A percentile compares a stretch with the other conserved stretches of the same genome.
These are phyloP conservation scores for Dromaius novaehollandiae DNA, from an alignment of 2,113 vertebrate genomes.

Conservation along the genomic window DNA sequence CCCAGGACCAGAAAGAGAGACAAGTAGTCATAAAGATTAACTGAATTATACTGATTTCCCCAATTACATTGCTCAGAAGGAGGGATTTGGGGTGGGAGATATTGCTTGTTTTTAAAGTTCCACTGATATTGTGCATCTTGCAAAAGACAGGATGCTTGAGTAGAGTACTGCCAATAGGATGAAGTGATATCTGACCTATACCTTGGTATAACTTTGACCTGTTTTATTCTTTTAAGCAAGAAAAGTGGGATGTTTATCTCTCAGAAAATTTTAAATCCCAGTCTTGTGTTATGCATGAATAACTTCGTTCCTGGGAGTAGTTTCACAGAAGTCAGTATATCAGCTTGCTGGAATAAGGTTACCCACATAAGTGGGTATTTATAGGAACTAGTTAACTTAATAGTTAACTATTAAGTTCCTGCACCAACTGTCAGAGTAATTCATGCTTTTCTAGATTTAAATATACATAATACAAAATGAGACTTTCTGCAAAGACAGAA, in stretches of 20 bases:
- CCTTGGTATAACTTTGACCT: not conserved
- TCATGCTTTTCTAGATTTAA: not conserved
- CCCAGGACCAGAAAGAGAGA: not conserved
- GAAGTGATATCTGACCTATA: not conserved
- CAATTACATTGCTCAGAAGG: not conserved
- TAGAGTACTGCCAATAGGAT: not conserved
- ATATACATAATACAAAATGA: not conserved
- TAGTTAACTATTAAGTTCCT: not conserved
- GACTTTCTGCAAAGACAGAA: not conserved
- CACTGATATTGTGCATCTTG: not conserved
- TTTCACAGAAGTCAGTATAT: not conserved
- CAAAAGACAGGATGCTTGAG: not conserved
- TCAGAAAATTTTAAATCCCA: not conserved
- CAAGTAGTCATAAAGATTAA: not conserved
- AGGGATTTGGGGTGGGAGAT: not conserved
- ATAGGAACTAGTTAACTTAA: not conserved
- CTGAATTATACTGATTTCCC: not conserved
- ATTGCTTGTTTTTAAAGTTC: not conserved
- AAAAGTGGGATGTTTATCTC: not conserved
- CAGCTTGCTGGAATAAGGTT: not conserved
- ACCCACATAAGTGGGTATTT: not conserved
- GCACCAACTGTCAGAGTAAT: not conserved
- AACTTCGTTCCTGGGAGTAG: not conserved
- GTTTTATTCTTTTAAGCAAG: not conserved
- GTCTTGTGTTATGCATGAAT: not conserved